These are phyloP conservation scores for Pteronura brasiliensis DNA, from an alignment of 2,113 vertebrate genomes.

Conservation along the genomic window DNA sequence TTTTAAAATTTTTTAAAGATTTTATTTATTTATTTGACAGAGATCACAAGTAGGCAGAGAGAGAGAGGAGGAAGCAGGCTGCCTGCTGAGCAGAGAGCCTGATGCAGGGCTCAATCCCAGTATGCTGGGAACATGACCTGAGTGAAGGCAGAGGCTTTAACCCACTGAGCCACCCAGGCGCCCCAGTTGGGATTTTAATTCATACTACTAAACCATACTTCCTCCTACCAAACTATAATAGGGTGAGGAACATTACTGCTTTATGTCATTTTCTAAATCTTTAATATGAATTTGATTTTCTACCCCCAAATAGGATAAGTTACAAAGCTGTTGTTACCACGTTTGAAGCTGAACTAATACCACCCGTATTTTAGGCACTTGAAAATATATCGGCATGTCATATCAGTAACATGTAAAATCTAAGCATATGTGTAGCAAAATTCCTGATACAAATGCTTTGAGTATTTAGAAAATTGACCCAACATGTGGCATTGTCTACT, in stretches of 20 bases:
- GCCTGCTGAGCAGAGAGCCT: too few relatives aligned
- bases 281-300: neutral
- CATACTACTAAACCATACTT: neutral
- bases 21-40: too few relatives aligned
- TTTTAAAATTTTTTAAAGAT: too few relatives aligned
- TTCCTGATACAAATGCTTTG: constrained; percentile 53
- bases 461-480: constrained; percentile 62
- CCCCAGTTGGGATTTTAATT: neutral
- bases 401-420: neutral
- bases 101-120: too few relatives aligned
- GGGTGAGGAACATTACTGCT: neutral
- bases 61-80: too few relatives aligned
- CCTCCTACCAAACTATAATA: neutral
- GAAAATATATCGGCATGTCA: constrained; percentile 11
- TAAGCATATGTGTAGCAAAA: constrained; percentile 16
- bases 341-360: neutral
- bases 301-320: neutral
- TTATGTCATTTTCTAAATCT: neutral
- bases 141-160: too few relatives aligned
- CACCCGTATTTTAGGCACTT: neutral
- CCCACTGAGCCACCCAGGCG: too few relatives aligned
- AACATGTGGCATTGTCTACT: constrained; percentile 65
- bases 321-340: neutral
- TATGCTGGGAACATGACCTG: too few relatives aligned
- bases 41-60: too few relatives aligned